Percentiles rank a stretch among this genome's conserved stretches.
Conservation (phyloP, 2,888 invertebrate species). For the Limnephilus rhombicus region DNA sequence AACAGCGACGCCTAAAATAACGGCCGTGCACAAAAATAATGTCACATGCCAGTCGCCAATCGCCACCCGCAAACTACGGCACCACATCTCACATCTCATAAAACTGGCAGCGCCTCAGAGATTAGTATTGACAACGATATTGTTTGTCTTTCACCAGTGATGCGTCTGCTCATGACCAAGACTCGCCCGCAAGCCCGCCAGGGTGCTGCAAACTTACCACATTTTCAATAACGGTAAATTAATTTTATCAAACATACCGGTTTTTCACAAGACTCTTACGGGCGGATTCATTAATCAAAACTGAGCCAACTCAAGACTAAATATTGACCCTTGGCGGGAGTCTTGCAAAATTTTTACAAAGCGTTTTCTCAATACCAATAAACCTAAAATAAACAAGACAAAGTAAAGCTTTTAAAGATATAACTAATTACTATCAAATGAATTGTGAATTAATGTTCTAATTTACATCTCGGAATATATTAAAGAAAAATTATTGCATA, state of each 20-base stretch:
- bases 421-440: background rate
- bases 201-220: background rate
- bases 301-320: no score
- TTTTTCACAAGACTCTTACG: no score
- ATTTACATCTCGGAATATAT: background rate
- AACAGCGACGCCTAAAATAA: conserved; percentile 50
- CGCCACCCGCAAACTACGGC: conserved; percentile 14
- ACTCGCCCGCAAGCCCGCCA: background rate
- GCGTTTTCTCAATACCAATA: no score
- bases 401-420: no score
- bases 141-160: background rate
- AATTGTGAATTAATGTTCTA: background rate
- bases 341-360: no score
- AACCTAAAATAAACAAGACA: no score
- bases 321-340: no score
- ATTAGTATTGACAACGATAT: conserved; percentile 1
- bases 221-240: background rate
- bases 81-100: background rate
- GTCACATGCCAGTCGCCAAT: background rate
- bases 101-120: background rate
- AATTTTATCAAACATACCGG: background rate
- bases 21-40: conserved; percentile 43
- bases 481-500: background rate
- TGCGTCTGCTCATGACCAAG: background rate
- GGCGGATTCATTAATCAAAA: no score